phyloP scores from a whole-genome alignment of 2,888 invertebrate genomes.

The Meghimatium bilineatum region DNA sequence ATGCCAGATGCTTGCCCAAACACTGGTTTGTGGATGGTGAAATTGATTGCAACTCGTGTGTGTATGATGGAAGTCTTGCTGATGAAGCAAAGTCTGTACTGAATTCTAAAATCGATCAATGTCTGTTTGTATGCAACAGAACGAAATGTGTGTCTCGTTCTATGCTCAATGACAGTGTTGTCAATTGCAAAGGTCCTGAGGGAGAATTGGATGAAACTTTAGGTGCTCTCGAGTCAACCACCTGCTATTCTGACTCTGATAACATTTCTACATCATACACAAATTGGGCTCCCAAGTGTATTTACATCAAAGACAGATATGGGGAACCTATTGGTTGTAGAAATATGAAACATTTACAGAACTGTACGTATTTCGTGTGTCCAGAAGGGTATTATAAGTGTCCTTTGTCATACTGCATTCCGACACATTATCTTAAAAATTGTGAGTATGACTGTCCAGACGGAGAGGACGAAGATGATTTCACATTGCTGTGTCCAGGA shows the following conservation, averaged over 20 bases:
- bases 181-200: constrained; percentile 39
- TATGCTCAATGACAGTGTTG: constrained; percentile 20
- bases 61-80: not conserved
- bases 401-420: constrained; percentile 32
- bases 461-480: constrained; percentile 35
- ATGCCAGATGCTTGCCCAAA: constrained; percentile 32
- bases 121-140: constrained; percentile 41
- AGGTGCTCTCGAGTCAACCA: constrained; percentile 23
- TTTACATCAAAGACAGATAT: constrained; percentile 33
- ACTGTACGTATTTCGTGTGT: constrained; percentile 24
- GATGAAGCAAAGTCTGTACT: not conserved
- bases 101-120: not conserved
- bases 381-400: constrained; percentile 38
- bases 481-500: not conserved
- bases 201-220: constrained; percentile 36
- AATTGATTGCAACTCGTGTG: constrained; percentile 31
- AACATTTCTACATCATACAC: not conserved
- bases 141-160: constrained; percentile 15
- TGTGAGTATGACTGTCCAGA: constrained; percentile 24
- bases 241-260: constrained; percentile 12
- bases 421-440: constrained; percentile 29
- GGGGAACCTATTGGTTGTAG: constrained; percentile 28
- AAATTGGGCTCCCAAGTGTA: constrained; percentile 34
- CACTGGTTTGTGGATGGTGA: constrained; percentile 39
- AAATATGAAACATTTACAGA: constrained; percentile 32